These are phyloP conservation scores for Iguana delicatissima DNA, from an alignment of 2,797 vertebrate genomes.

Conservation along the genomic window DNA sequence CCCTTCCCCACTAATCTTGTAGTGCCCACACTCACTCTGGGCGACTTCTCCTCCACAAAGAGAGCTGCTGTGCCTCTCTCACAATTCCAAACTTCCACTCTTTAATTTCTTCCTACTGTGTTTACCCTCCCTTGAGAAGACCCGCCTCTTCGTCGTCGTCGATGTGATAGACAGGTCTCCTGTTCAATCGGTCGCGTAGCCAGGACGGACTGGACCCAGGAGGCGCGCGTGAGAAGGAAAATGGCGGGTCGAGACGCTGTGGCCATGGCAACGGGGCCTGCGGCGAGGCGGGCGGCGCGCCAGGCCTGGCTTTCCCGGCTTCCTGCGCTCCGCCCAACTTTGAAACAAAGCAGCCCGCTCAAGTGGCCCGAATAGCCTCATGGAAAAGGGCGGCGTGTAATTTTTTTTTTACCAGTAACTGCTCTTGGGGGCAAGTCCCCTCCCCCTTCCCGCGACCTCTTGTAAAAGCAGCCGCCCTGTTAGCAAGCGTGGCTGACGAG, in stretches of 20 bases:
- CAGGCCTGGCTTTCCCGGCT: not conserved
- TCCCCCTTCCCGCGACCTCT: too few species aligned
- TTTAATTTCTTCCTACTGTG: too few species aligned
- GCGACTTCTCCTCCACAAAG: not conserved
- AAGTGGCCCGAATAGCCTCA: too few species aligned
- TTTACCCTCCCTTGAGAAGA: not conserved
- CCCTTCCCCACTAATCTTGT: not conserved
- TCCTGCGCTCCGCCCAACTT: not conserved
- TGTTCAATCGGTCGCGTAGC: not conserved
- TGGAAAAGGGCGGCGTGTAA: too few species aligned
- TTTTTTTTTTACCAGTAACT: too few species aligned
- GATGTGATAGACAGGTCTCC: not conserved
- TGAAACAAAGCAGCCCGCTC: not conserved
- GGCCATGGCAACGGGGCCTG: constrained; percentile 21
- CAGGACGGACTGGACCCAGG: not conserved
- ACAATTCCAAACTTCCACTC: not conserved
- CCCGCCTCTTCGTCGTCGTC: not conserved
- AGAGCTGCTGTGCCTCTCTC: too few species aligned
- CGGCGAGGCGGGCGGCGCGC: not conserved
- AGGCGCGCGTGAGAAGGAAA: not conserved
- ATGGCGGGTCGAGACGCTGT: constrained; percentile 10
- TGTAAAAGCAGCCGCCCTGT: too few species aligned
- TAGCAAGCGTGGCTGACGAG: too few species aligned
- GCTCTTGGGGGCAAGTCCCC: too few species aligned
- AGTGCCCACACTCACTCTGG: not conserved